Evolutionary conservation across 2,888 invertebrate genomes (phyloP).

Genomic region (Augochlorella aurata): DNA sequence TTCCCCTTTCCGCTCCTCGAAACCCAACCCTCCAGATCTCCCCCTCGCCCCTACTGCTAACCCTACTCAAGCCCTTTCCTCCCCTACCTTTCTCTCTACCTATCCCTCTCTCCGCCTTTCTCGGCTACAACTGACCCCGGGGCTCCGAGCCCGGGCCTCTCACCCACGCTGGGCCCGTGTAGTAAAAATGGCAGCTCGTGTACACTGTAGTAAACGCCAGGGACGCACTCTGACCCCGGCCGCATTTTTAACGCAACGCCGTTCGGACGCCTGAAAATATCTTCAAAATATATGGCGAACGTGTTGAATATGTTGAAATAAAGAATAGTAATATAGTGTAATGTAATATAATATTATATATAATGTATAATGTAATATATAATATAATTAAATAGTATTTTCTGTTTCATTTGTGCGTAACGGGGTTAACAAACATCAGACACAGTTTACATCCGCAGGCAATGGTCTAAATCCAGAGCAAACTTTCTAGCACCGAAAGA

Average conservation of each 20-base stretch:
- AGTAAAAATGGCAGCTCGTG: constrained; percentile 77
- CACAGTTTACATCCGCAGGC: too few species aligned
- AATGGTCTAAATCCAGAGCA: too few species aligned
- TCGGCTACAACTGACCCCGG: constrained; percentile 69
- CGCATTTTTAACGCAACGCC: background rate
- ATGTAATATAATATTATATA: too few species aligned
- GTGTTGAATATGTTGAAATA: too few species aligned
- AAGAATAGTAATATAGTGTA: too few species aligned
- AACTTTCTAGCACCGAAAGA: too few species aligned
- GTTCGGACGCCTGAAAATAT: too few species aligned
- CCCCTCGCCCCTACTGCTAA: background rate
- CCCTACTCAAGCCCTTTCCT: constrained; percentile 44
- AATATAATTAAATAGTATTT: too few species aligned
- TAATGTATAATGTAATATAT: too few species aligned
- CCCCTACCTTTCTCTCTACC: background rate
- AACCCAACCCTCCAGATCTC: constrained; percentile 36
- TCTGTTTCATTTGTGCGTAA: too few species aligned
- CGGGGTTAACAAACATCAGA: too few species aligned
- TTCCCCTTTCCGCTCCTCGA: constrained; percentile 65
- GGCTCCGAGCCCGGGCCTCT: constrained; percentile 58
- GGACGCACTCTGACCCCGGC: constrained; percentile 35
- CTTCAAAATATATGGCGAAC: too few species aligned
- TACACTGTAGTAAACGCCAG: constrained; percentile 68
- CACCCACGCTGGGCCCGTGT: constrained; percentile 76
- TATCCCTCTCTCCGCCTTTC: background rate